These are phyloP conservation scores for Brachionus rotundiformis DNA, from an alignment of 1,140 invertebrate genomes.

Conservation along the genomic window DNA sequence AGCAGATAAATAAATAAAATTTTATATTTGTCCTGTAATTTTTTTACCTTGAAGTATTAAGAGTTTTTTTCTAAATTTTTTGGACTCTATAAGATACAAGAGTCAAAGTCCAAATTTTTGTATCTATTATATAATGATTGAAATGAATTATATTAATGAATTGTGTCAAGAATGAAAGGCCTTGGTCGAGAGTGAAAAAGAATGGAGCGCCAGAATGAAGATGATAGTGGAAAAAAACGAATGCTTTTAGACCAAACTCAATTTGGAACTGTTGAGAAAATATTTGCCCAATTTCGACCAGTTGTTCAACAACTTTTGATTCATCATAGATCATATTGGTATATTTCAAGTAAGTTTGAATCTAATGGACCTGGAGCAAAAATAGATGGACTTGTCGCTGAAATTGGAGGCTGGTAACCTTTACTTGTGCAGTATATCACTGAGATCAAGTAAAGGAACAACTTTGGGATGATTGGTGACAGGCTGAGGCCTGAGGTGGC, in stretches of 20 bases:
- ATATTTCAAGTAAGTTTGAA: slow-evolving; percentile 23
- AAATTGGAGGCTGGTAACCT: background rate
- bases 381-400: background rate
- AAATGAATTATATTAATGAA: too few relatives aligned
- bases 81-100: too few relatives aligned
- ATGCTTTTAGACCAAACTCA: background rate
- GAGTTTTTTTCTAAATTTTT: too few relatives aligned
- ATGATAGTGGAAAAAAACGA: background rate
- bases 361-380: slow-evolving; percentile 8
- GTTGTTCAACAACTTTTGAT: background rate
- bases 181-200: background rate
- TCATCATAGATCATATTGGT: background rate
- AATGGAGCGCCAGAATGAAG: background rate
- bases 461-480: too few relatives aligned
- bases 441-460: background rate
- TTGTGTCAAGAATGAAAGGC: slow-evolving; percentile 3
- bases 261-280: background rate
- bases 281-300: background rate
- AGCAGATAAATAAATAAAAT: too few relatives aligned
- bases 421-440: background rate
- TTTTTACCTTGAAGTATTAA: too few relatives aligned
- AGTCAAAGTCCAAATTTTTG: too few relatives aligned
- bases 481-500: background rate
- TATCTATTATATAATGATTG: too few relatives aligned
- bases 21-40: too few relatives aligned